A percentile compares a stretch with the other conserved stretches of the same genome.
phyloP scores from a whole-genome alignment of 1,140 invertebrate species.

The Pogonognathellus flavescens region DNA sequence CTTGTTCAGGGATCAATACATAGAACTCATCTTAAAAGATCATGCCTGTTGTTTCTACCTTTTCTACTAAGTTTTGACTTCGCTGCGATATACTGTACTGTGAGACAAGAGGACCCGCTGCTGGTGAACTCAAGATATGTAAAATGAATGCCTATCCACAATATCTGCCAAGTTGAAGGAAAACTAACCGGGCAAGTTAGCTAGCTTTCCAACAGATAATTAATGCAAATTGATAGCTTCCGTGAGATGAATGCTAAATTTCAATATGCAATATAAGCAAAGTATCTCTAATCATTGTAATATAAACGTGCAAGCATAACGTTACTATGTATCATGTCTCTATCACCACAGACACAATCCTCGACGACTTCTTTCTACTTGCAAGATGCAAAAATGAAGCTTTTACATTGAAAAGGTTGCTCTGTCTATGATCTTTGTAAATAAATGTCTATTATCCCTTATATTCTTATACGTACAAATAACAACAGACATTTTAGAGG shows the following conservation, averaged over 20 bases:
- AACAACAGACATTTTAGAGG: background rate
- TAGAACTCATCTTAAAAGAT: too few species aligned
- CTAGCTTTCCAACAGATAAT: conserved; percentile 20
- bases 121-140: too few species aligned
- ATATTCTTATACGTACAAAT: background rate
- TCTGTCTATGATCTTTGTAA: background rate
- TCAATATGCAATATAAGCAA: background rate
- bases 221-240: conserved; percentile 39
- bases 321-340: background rate
- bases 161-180: background rate
- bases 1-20: too few species aligned
- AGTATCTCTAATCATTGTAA: background rate
- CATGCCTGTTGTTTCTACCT: too few species aligned
- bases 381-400: background rate
- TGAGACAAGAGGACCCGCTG: too few species aligned
- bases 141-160: too few species aligned
- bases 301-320: background rate
- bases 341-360: too few species aligned
- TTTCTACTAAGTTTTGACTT: too few species aligned
- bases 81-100: too few species aligned
- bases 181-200: conserved; percentile 14
- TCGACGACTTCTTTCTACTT: background rate
- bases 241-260: conserved; percentile 14
- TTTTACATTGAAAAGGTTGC: background rate
- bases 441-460: background rate